Evolutionary conservation across 92 coral and sea anemone species (phyloP).

Genomic region (Bergia puertoricense): DNA sequence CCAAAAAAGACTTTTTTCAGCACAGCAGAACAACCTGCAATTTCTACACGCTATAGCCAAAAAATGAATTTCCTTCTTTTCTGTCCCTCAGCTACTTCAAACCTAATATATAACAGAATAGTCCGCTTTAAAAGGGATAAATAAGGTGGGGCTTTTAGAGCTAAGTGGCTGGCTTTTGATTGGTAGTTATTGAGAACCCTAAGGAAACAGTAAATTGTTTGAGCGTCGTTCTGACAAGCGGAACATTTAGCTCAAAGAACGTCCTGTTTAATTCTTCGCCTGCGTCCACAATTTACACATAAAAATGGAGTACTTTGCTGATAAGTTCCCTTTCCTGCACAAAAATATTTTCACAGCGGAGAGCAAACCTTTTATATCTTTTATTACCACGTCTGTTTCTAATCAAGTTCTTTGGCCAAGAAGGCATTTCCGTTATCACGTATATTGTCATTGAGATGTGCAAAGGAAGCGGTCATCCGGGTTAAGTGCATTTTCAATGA

Average conservation of each 20-base stretch:
- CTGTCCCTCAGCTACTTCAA: neutral
- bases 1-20: too few relatives aligned
- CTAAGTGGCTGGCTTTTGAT: neutral
- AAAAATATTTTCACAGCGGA: neutral
- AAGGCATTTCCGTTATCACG: neutral
- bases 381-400: neutral
- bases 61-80: too few relatives aligned
- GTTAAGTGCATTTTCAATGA: neutral
- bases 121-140: neutral
- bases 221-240: neutral
- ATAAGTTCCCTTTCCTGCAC: neutral
- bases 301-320: neutral
- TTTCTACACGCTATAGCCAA: neutral
- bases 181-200: neutral
- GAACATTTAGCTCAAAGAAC: neutral
- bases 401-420: neutral
- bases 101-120: neutral
- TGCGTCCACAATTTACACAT: neutral
- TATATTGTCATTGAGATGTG: neutral
- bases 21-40: too few relatives aligned
- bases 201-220: too few relatives aligned
- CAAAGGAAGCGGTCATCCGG: neutral
- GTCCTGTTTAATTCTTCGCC: neutral
- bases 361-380: neutral
- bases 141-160: neutral